A percentile compares a stretch with the other conserved stretches of the same genome.
These are phyloP conservation scores for Penelope pileata DNA, from an alignment of 2,113 vertebrate species.

Conservation along the genomic window DNA sequence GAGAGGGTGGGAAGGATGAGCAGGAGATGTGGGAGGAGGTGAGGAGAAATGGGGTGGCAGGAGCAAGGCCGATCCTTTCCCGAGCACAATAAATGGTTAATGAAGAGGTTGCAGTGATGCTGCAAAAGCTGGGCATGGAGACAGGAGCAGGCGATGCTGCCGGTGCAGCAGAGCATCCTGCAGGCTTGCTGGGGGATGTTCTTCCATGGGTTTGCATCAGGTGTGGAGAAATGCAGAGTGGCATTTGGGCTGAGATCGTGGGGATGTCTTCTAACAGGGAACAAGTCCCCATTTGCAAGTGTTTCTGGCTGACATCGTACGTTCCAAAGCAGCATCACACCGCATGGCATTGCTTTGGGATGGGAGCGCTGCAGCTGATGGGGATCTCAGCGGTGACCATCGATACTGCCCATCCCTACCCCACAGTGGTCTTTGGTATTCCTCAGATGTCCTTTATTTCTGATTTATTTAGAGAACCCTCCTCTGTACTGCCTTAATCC, in stretches of 20 bases:
- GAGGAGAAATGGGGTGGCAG: not conserved
- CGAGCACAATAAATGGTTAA: not conserved
- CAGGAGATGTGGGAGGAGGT: too few relatives aligned
- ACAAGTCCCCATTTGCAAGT: not conserved
- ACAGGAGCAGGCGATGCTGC: too few relatives aligned
- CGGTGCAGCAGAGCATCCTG: not conserved
- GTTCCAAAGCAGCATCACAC: accelerated
- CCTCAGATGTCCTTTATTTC: not conserved
- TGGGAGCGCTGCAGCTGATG: accelerated
- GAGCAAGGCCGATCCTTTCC: not conserved
- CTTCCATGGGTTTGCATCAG: not conserved
- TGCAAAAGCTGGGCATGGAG: not conserved
- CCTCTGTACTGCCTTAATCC: not conserved
- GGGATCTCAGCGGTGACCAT: accelerated
- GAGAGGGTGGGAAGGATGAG: not conserved
- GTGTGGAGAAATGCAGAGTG: not conserved
- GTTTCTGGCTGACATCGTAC: not conserved
- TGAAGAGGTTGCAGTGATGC: not conserved
- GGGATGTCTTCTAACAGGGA: not conserved
- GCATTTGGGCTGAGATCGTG: not conserved
- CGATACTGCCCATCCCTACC: not conserved
- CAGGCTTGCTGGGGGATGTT: not conserved
- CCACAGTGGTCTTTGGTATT: not conserved
- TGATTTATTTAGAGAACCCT: not conserved
- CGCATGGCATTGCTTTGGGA: accelerated